Percentiles rank a stretch among this genome's conserved stretches.
Conservation (phyloP, 2,888 invertebrate genomes). For the Gastracanthus pulcherrimus region DNA sequence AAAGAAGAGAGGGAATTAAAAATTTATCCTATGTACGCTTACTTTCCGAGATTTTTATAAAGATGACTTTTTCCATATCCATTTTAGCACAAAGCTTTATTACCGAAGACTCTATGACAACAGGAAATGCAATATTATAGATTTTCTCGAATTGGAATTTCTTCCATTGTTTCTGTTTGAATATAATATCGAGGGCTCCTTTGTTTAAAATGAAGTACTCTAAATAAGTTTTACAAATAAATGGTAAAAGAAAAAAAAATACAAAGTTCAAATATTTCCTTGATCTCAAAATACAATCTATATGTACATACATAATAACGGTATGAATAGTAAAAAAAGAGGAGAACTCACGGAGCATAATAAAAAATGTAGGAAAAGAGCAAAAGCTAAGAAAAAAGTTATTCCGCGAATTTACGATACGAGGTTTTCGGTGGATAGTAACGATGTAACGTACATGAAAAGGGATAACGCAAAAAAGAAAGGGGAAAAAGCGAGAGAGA, state of each 20-base stretch:
- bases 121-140: too few species aligned
- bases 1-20: background rate
- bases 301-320: background rate
- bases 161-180: too few species aligned
- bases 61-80: background rate
- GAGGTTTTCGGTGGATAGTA: slow-evolving; percentile 43
- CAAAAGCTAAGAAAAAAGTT: slow-evolving; percentile 40
- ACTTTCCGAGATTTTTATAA: background rate
- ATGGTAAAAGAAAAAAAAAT: too few species aligned
- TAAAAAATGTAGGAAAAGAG: slow-evolving; percentile 16
- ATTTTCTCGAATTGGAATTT: too few species aligned
- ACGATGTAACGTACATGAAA: slow-evolving; percentile 26
- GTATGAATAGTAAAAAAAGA: background rate
- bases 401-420: slow-evolving; percentile 46
- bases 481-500: slow-evolving; percentile 38
- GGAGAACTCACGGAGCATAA: slow-evolving; percentile 2
- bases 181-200: too few species aligned
- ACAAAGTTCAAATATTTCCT: background rate
- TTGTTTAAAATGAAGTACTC: too few species aligned
- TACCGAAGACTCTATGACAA: too few species aligned
- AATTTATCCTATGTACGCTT: background rate
- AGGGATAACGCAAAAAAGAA: slow-evolving; percentile 55
- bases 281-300: background rate
- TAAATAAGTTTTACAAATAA: too few species aligned
- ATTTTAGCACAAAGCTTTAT: background rate